Conservation (phyloP, 2,797 vertebrate species). For the Taeniopygia guttata region DNA sequence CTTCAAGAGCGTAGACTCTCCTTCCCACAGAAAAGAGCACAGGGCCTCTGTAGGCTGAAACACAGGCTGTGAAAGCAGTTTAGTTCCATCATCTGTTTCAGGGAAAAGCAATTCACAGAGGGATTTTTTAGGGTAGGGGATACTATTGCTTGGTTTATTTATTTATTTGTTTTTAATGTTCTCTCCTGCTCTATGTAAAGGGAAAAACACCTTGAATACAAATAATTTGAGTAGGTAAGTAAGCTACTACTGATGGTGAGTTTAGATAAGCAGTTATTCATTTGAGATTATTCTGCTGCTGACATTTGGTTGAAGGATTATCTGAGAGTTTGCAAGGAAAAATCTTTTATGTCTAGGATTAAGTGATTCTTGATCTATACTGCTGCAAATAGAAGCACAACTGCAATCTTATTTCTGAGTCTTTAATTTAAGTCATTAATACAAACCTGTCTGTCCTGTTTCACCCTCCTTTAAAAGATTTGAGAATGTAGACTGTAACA, state of each 20-base stretch:
- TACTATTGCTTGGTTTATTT: neutral
- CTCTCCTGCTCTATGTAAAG: neutral
- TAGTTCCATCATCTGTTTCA: neutral
- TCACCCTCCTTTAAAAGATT: neutral
- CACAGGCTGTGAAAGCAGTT: neutral
- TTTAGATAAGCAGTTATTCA: neutral
- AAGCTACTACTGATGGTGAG: neutral
- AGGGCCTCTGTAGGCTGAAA: neutral
- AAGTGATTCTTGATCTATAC: neutral
- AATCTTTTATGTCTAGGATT: neutral
- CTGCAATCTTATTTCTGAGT: neutral
- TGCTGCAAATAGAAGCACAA: neutral
- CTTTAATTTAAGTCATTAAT: neutral
- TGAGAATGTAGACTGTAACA: neutral
- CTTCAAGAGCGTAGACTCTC: neutral
- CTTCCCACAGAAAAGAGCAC: neutral
- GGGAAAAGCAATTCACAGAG: neutral
- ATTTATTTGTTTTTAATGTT: neutral
- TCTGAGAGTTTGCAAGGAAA: neutral
- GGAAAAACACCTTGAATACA: neutral
- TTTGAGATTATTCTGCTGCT: neutral
- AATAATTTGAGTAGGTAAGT: neutral
- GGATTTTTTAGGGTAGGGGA: fast-evolving
- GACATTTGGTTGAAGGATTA: neutral
- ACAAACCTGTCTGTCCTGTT: neutral